Evolutionary conservation across 2,113 vertebrate genomes (phyloP), one percentile per base, ranked within the genome.

Genomic region (Sylvicapra grimmia): DNA sequence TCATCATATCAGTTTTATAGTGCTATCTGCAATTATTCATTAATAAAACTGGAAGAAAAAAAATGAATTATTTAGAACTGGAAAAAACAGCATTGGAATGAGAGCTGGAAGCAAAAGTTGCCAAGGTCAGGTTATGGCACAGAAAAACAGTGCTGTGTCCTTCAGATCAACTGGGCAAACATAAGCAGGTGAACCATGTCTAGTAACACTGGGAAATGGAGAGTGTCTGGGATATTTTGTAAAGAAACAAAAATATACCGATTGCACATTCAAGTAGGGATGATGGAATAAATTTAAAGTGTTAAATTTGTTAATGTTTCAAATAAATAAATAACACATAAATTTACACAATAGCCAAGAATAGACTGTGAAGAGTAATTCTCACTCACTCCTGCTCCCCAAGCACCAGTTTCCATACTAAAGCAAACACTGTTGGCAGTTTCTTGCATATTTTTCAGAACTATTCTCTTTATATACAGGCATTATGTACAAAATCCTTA

Each of bases 251-350:
- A 72, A 40, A 63, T 40, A 25, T 15, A 79, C 33, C 3, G 18
- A 89, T 8, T 86, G n/a, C 56, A 82, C 4, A 36, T 80, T 61
- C 36, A 83, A 93, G 29, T 19, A 56, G 49, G 5, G 19, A 65
- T 16, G 68, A 51, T 29, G 3, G 21, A 11, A 29, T 83, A 33
- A 49, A 23, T 2, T 54, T 56, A 56, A 63, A 25, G 10, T 88
- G 27, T 51, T 54, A 83, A 86, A 29, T 72, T 54, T 58, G 51
- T 83, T 93, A 79, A 44, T 72, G 56, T 84, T 86, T 96, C 65
- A 79, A 47, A 90, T 95, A 82, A 79, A 11, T 15, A 89, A 8
- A 79, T 51, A n/a, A 83, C 5, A 10, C 12, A 36, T 29, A 51
- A 89, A 89, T 83, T 85, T 54, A 65, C 87, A 58, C 11, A 65